These are phyloP conservation scores for Chloromyia formosa DNA, from an alignment of 2,888 invertebrate species.

Conservation along the genomic window DNA sequence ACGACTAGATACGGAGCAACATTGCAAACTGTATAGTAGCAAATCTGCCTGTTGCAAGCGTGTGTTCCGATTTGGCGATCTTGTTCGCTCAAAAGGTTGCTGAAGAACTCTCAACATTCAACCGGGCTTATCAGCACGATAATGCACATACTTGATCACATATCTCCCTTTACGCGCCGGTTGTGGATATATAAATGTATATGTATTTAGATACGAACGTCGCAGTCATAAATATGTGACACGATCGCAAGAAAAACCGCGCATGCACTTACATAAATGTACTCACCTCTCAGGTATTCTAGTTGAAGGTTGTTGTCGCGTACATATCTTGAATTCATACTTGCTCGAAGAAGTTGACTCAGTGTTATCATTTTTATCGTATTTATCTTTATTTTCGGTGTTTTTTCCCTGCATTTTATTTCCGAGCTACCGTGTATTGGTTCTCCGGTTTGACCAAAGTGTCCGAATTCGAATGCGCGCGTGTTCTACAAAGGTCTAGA, in stretches of 20 bases:
- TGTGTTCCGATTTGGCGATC: too few relatives aligned
- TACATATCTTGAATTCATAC: background rate
- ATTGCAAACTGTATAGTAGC: too few relatives aligned
- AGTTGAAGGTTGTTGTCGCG: constrained; percentile 12
- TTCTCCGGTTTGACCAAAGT: background rate
- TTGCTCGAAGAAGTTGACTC: background rate
- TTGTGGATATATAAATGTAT: too few relatives aligned
- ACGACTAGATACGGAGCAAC: too few relatives aligned
- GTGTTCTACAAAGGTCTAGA: background rate
- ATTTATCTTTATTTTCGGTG: constrained; percentile 2
- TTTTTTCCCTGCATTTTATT: background rate
- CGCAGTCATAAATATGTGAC: constrained; percentile 6
- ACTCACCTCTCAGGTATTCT: constrained; percentile 41
- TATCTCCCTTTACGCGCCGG: too few relatives aligned
- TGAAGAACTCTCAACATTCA: too few relatives aligned
- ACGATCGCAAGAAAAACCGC: constrained; percentile 31
- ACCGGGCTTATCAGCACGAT: constrained; percentile 32
- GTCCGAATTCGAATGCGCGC: too few relatives aligned
- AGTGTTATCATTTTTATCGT: constrained; percentile 36
- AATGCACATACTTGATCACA: constrained; percentile 1
- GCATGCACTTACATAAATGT: constrained; percentile 17
- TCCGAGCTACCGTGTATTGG: background rate
- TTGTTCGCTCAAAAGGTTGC: too few relatives aligned
- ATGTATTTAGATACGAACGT: background rate
- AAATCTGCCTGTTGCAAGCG: too few relatives aligned